phyloP scores from a whole-genome alignment of 2,888 invertebrate genomes.

The Leistus spinibarbis region DNA sequence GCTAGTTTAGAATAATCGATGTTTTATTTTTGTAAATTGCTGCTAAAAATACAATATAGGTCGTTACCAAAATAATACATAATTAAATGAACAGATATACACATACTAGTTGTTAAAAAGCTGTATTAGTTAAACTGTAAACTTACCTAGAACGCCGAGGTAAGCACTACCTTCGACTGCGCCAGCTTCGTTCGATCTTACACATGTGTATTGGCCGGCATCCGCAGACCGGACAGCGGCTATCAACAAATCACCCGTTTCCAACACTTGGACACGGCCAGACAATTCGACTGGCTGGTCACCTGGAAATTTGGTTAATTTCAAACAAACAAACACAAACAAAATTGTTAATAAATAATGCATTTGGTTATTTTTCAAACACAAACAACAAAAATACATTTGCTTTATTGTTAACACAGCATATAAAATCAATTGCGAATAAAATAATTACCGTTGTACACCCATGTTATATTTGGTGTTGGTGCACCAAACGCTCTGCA shows the following conservation, averaged over 20 bases:
- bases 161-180: slow-evolving; percentile 81
- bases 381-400: slow-evolving; percentile 22
- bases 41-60: no score
- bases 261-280: slow-evolving; percentile 82
- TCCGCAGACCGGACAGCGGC: slow-evolving; percentile 83
- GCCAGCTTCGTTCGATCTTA: slow-evolving; percentile 89
- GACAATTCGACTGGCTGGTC: slow-evolving; percentile 67
- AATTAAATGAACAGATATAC: no score
- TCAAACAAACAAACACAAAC: slow-evolving; percentile 22
- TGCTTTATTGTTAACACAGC: neutral
- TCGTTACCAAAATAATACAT: no score
- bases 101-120: no score
- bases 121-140: no score
- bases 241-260: slow-evolving; percentile 86
- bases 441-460: slow-evolving; percentile 74
- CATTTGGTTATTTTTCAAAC: slow-evolving; percentile 6
- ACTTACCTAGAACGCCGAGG: slow-evolving; percentile 80
- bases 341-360: neutral
- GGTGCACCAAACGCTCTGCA: slow-evolving; percentile 93
- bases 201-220: slow-evolving; percentile 88
- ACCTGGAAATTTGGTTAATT: slow-evolving; percentile 54
- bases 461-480: slow-evolving; percentile 89
- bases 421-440: slow-evolving; percentile 49
- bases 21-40: no score
- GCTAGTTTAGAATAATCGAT: neutral